Conservation (phyloP, 2,113 vertebrate species). For the Arizona elegans region DNA sequence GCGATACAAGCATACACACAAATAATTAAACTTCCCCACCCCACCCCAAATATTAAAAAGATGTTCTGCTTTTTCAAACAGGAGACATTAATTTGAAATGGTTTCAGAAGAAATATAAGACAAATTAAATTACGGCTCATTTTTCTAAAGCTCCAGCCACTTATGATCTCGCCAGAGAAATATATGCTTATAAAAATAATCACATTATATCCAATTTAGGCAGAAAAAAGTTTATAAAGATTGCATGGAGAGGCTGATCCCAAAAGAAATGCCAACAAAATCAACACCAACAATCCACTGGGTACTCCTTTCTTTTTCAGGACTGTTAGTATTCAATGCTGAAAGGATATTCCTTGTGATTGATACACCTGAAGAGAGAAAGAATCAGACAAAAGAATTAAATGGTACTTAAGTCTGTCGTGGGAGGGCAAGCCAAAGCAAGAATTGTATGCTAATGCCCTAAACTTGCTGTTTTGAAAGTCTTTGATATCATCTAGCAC, state of each 20-base stretch:
- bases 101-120: neutral
- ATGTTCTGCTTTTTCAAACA: constrained; percentile 31
- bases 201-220: neutral
- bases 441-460: neutral
- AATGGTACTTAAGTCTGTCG: neutral
- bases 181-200: neutral
- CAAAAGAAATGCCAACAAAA: constrained; percentile 21
- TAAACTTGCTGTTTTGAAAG: neutral
- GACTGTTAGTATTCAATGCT: constrained; percentile 61
- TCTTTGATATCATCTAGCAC: neutral
- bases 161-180: neutral
- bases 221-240: neutral
- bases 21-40: neutral
- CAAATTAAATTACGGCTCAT: neutral
- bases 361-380: constrained; percentile 48
- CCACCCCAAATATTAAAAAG: neutral
- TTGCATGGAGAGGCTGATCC: neutral
- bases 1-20: neutral
- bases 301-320: constrained; percentile 23
- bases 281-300: neutral
- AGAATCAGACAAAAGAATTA: neutral
- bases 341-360: constrained; percentile 66
- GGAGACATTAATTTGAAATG: neutral
- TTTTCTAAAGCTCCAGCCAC: constrained; percentile 26
- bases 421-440: neutral